Base-by-base conservation (phyloP, 2,113 vertebrate genomes). In the Plotosus lineatus region DNA sequence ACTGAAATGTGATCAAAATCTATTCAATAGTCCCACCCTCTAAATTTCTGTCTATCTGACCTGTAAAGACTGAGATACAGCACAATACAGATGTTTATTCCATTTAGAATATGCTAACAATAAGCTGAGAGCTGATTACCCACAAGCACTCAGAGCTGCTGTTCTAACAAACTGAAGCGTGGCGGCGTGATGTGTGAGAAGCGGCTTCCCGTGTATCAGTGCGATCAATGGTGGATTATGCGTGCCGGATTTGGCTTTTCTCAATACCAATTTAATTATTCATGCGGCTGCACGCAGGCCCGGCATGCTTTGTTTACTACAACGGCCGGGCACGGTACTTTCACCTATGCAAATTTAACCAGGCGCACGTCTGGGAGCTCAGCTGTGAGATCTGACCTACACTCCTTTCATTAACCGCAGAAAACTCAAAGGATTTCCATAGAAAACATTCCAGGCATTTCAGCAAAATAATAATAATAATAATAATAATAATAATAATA, bases 41-140 rank as follows among this genome's bases (percentile, higher is more conserved):
- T 9, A 3, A 63, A n/a, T n/a, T n/a, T n/a, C 61, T 71, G 44
- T 75, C 42, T 75, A 60, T 82, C 58, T 61, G 71, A 40, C 71
- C 36, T 4, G n/a, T 73, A 56, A 80, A 23, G 73, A 85, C 33
- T 60, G 71, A 77, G 72, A 77, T 58, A 82, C 61, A 82, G n/a
- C n/a, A n/a, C n/a, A 85, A 85, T 80, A 75, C 56, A 56, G 51
- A 79, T 63, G 77, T 31, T 46, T 40, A 51, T 76, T 50, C n/a
- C 66, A 36, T 31, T n/a, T 74, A 44, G 26, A 56, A 53, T 3
- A 76, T 6, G 46, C 28, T 33, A 6, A n/a, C n/a, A n/a, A n/a
- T n/a, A n/a, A n/a, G n/a, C n/a, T n/a, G n/a, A n/a, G n/a, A n/a
- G n/a, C n/a, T n/a, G n/a, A n/a, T n/a, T n/a, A n/a, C n/a, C n/a